Conservation (phyloP, 2,888 invertebrate genomes). For the Sinopyrophorus schimmeli region DNA sequence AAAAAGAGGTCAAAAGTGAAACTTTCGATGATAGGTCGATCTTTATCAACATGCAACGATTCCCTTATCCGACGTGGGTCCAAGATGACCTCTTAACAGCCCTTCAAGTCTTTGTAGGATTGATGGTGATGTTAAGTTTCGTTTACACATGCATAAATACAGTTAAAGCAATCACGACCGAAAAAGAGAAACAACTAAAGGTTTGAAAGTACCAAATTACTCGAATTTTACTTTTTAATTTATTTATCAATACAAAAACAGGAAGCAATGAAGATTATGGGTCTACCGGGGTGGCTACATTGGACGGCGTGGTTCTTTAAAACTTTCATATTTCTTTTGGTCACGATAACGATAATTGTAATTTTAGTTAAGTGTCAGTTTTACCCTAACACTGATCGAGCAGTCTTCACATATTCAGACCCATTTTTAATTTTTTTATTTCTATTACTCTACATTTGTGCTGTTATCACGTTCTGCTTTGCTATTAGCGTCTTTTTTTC, state of each 20-base stretch:
- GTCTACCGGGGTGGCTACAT: slow-evolving; percentile 78
- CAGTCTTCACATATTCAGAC: slow-evolving; percentile 68
- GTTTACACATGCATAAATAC: slow-evolving; percentile 81
- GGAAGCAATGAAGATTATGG: slow-evolving; percentile 93
- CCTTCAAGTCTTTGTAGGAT: slow-evolving; percentile 68
- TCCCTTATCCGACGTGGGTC: slow-evolving; percentile 73
- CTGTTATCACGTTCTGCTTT: slow-evolving; percentile 72
- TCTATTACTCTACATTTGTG: slow-evolving; percentile 66
- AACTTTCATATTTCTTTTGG: slow-evolving; percentile 66
- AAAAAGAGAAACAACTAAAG: slow-evolving; percentile 77
- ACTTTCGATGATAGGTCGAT: background rate
- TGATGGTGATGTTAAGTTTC: slow-evolving; percentile 79
- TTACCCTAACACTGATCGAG: slow-evolving; percentile 43
- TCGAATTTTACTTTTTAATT: background rate
- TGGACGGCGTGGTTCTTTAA: slow-evolving; percentile 86
- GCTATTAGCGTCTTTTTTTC: slow-evolving; percentile 75
- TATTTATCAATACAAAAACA: slow-evolving; percentile 46
- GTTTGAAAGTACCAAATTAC: too few relatives aligned
- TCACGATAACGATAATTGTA: slow-evolving; percentile 62
- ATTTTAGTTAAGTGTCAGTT: slow-evolving; percentile 55
- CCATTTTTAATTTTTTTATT: slow-evolving; percentile 68
- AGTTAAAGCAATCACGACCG: slow-evolving; percentile 71
- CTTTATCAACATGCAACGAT: slow-evolving; percentile 63
- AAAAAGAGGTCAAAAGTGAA: background rate
- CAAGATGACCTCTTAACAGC: slow-evolving; percentile 68